Evolutionary conservation across 1,140 invertebrate genomes (phyloP), one percentile per base, ranked within the genome.

Genomic region (Holcopasites calliopsidis): DNA sequence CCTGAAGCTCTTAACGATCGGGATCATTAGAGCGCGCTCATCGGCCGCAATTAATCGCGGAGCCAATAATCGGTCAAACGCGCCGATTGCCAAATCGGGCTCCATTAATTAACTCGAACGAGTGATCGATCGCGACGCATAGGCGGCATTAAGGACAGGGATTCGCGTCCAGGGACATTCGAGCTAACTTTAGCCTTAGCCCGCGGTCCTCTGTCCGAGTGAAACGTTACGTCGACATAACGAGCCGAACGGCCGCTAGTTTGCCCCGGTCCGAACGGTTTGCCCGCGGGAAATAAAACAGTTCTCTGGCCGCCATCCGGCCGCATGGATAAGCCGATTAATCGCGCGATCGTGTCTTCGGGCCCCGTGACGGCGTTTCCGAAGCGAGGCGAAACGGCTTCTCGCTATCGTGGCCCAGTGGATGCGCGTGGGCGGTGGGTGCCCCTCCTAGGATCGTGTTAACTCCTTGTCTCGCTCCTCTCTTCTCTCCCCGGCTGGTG

Each of bases 161-260:
- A 86, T 86, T 79, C 81, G 83, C 85, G 82, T 90, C 86, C 89
- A 91, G 90, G 90, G 91, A 90, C 89, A 90, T 86, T 77, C 76
- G 85, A 75, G 87, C 91, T 92, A 92, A 91, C 87, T 92, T 91
- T 92, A 92, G 90, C 88, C 82, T 86, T 87, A 88, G 87, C 88
- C n/a, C 65, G 47, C 50, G 33, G 40, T 40, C 47, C 49, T 66
- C 54, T 66, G 28, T 70, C 62, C 52, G 54, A 50, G 70, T 78
- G 50, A 69, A 68, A 77, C 72, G 78, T 72, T 65, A 49, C 70
- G 75, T 77, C 75, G 72, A 76, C 79, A 74, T 82, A 82, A 82
- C 82, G 76, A 76, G 79, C 76, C 82, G 73, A 64, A 83, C 76
- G 73, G 80, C 72, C 65, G 64, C 84, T 52, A 66, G 71, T 79